Conservation (phyloP, 2,113 vertebrate genomes). For the Phrynocephalus versicolor region DNA sequence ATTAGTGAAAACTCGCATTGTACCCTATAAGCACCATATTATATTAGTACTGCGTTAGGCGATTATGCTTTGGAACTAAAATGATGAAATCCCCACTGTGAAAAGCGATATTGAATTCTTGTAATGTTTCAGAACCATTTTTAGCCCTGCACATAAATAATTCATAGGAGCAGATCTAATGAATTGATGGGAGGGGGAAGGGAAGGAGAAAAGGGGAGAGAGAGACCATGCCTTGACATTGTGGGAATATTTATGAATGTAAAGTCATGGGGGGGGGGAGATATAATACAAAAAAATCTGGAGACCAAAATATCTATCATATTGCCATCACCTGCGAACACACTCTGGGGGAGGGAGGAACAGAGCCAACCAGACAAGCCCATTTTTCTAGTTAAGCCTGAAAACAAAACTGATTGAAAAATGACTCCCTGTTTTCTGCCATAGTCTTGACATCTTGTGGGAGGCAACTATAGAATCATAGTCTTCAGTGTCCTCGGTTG, state of each 20-base stretch:
- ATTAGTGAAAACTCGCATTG: slow-evolving; percentile 79
- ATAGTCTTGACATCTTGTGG: background rate
- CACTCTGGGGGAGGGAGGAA: background rate
- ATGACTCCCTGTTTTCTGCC: background rate
- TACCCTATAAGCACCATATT: slow-evolving; percentile 81
- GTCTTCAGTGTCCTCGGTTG: fast-evolving
- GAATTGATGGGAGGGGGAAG: slow-evolving; percentile 78
- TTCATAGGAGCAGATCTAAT: slow-evolving; percentile 81
- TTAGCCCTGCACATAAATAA: slow-evolving; percentile 82
- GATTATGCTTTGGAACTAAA: slow-evolving; percentile 77
- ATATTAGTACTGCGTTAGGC: slow-evolving; percentile 81
- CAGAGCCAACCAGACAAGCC: background rate
- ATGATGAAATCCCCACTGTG: slow-evolving; percentile 84
- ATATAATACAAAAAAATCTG: slow-evolving; percentile 24
- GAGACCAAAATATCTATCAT: slow-evolving; percentile 55
- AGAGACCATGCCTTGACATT: slow-evolving; percentile 71
- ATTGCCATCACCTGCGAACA: slow-evolving; percentile 34
- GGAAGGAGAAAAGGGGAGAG: slow-evolving; percentile 53
- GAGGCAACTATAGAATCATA: fast-evolving
- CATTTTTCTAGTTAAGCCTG: background rate
- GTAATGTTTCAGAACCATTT: slow-evolving; percentile 83
- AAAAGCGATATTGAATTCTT: slow-evolving; percentile 84
- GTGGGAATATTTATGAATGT: slow-evolving; percentile 80
- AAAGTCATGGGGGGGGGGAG: slow-evolving; percentile 71
- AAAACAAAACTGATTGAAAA: background rate